Percentiles rank a stretch among this genome's conserved stretches.
phyloP scores from a whole-genome alignment of 2,113 vertebrate species.

The Heterotis niloticus region DNA sequence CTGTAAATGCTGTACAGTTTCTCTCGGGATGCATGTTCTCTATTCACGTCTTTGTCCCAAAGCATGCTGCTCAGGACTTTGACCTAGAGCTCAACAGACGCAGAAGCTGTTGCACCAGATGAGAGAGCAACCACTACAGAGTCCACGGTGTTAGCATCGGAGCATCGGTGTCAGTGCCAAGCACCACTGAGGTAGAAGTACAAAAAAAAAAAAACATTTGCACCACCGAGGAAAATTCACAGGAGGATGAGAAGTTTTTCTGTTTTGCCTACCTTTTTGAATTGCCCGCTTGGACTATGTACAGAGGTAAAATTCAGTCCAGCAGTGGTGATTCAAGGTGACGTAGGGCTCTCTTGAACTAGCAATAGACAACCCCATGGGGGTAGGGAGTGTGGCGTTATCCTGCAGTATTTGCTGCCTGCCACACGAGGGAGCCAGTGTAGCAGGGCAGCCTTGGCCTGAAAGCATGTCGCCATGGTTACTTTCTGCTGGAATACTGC shows the following conservation, averaged over 20 bases:
- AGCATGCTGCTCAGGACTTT: neutral
- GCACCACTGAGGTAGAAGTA: neutral
- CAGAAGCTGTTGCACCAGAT: neutral
- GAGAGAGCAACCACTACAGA: neutral
- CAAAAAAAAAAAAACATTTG: neutral
- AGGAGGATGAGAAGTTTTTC: neutral
- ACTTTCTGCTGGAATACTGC: neutral
- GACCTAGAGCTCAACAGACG: neutral
- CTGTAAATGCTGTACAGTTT: slow-evolving; percentile 10
- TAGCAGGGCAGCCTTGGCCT: neutral
- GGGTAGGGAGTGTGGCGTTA: too few species aligned
- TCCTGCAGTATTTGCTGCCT: neutral
- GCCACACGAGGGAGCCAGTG: neutral
- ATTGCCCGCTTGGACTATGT: neutral
- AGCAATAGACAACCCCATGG: too few species aligned
- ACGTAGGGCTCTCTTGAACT: too few species aligned
- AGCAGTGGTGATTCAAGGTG: too few species aligned
- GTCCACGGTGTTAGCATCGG: neutral
- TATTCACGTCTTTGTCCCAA: neutral
- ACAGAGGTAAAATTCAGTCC: too few species aligned
- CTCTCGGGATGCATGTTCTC: neutral
- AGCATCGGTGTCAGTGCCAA: neutral
- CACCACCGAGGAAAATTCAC: neutral
- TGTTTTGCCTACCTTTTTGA: neutral
- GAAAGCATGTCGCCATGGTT: neutral